Evolutionary conservation across 1,140 invertebrate genomes (phyloP).

Genomic region (Berghia stephanieae): DNA sequence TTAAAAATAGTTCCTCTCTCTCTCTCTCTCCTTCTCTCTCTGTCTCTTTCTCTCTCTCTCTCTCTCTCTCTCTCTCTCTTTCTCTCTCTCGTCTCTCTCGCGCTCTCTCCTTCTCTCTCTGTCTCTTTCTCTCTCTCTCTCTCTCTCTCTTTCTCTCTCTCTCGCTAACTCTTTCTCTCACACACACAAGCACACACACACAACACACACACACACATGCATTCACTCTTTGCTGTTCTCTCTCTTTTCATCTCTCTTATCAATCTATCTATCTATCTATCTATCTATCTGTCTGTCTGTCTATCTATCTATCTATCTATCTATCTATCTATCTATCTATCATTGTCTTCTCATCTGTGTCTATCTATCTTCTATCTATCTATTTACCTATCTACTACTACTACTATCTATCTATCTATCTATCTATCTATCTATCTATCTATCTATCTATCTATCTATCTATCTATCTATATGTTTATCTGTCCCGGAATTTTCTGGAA

Average conservation of each 20-base stretch:
- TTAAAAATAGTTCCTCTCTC: neutral
- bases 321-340: too few species aligned
- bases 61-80: neutral
- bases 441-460: too few species aligned
- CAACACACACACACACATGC: neutral
- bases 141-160: neutral
- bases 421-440: too few species aligned
- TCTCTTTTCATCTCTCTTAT: neutral
- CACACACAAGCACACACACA: neutral
- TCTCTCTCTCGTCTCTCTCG: neutral
- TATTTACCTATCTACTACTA: too few species aligned
- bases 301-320: neutral
- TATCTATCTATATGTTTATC: too few species aligned
- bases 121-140: neutral
- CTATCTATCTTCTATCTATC: too few species aligned
- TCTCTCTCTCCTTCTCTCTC: conserved; percentile 5
- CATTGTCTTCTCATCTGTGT: too few species aligned
- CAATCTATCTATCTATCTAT: too few species aligned
- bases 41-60: neutral
- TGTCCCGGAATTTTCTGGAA: too few species aligned
- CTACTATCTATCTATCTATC: too few species aligned
- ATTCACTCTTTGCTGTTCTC: neutral
- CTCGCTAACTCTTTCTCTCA: neutral
- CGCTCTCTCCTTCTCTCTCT: neutral
- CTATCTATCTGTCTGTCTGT: too few species aligned